These are phyloP conservation scores for Microplitis demolitor DNA, from an alignment of 1,140 invertebrate genomes.

Conservation along the genomic window DNA sequence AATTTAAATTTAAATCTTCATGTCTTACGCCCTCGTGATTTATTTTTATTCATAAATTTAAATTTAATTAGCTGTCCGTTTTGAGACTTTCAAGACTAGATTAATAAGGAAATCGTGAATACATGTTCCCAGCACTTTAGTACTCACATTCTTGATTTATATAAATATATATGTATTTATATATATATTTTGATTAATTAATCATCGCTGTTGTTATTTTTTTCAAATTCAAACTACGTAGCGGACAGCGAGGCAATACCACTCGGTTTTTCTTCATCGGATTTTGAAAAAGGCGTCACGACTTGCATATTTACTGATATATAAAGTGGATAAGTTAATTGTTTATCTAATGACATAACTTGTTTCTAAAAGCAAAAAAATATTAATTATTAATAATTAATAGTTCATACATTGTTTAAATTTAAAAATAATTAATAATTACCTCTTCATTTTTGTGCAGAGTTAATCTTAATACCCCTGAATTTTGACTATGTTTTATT, in stretches of 20 bases:
- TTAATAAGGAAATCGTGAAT: not conserved
- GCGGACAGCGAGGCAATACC: constrained; percentile 36
- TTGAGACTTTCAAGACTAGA: constrained; percentile 6
- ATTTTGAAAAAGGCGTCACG: constrained; percentile 60
- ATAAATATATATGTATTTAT: too few relatives aligned
- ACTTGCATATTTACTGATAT: constrained; percentile 75
- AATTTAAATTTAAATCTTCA: not conserved
- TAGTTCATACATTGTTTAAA: constrained; percentile 2
- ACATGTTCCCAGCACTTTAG: constrained; percentile 5
- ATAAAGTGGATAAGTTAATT: constrained; percentile 69
- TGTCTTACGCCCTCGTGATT: not conserved
- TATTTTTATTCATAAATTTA: not conserved
- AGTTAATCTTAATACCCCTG: constrained; percentile 65
- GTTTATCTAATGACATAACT: constrained; percentile 67
- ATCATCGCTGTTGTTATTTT: not conserved
- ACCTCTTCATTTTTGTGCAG: constrained; percentile 71
- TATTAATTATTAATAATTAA: constrained; percentile 21
- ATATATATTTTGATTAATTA: not conserved
- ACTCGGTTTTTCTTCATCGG: constrained; percentile 37
- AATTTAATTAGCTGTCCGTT: not conserved
- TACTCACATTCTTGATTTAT: not conserved
- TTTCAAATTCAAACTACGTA: constrained; percentile 37
- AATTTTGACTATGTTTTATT: constrained; percentile 66
- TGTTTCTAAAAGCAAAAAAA: constrained; percentile 52
- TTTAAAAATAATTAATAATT: constrained; percentile 21